These are phyloP conservation scores for Zeus faber DNA, from an alignment of 2,113 vertebrate genomes.

Conservation along the genomic window DNA sequence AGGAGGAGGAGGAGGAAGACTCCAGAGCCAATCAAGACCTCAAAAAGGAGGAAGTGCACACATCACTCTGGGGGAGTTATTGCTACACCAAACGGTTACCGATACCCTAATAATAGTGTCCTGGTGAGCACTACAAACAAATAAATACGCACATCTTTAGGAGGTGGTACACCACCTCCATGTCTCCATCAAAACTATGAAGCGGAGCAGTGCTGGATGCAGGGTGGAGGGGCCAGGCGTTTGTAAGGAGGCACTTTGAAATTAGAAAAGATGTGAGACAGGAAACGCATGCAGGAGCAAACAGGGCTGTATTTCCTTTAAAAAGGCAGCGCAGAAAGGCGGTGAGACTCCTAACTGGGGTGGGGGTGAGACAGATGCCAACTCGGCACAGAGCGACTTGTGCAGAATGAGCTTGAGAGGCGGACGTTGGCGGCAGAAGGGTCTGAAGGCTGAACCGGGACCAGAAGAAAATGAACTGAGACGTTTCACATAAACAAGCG, in stretches of 20 bases:
- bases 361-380: neutral
- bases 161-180: constrained; percentile 38
- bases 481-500: constrained; percentile 82
- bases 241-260: constrained; percentile 78
- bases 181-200: constrained; percentile 47
- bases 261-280: constrained; percentile 53
- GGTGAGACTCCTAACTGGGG: constrained; percentile 30
- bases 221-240: constrained; percentile 67
- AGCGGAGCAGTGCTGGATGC: constrained; percentile 59
- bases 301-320: constrained; percentile 35
- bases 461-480: constrained; percentile 72
- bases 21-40: constrained; percentile 59
- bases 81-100: constrained; percentile 72
- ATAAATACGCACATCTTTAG: constrained; percentile 30
- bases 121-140: constrained; percentile 50
- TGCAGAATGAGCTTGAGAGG: no score
- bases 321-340: constrained; percentile 21
- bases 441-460: constrained; percentile 58
- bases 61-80: constrained; percentile 59
- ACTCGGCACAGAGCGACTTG: no score
- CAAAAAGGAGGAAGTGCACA: constrained; percentile 51
- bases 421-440: no score
- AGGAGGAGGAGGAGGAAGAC: constrained; percentile 9
- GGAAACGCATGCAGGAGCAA: constrained; percentile 61
- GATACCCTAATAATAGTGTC: constrained; percentile 50